A percentile compares a stretch with the other conserved stretches of the same genome.
These are phyloP conservation scores for Holothuria scabra DNA, from an alignment of 53 echinoderm and acorn worm genomes.

Conservation along the genomic window DNA sequence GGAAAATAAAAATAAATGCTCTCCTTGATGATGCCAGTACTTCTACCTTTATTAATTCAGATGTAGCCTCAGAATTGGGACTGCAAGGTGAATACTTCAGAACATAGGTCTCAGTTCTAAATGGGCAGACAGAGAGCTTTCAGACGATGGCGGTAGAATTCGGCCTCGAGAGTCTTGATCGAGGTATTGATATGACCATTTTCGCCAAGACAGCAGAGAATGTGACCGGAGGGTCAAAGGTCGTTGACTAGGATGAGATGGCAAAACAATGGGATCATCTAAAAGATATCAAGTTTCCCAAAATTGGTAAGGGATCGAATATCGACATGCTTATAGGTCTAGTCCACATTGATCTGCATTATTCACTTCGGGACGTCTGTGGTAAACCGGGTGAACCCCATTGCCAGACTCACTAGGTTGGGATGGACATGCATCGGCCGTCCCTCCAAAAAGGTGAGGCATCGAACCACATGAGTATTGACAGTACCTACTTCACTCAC, in stretches of 20 bases:
- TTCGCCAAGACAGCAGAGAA: neutral
- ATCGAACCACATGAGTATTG: neutral
- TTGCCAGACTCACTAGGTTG: neutral
- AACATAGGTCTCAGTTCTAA: slow-evolving; percentile 6
- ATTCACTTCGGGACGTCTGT: slow-evolving; percentile 32
- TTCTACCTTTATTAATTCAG: slow-evolving; percentile 21
- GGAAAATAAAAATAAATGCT: too few species aligned
- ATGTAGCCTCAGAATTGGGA: slow-evolving; percentile 43
- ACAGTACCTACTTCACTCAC: slow-evolving; percentile 28
- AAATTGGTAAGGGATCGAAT: slow-evolving; percentile 33
- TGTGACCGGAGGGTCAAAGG: neutral
- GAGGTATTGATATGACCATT: neutral
- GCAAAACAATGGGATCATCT: slow-evolving; percentile 6
- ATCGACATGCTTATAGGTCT: slow-evolving; percentile 32
- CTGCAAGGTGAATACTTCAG: neutral
- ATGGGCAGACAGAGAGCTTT: slow-evolving; percentile 29
- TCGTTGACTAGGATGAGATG: neutral
- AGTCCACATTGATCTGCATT: slow-evolving; percentile 25
- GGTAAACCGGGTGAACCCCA: slow-evolving; percentile 46
- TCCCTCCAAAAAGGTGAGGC: neutral
- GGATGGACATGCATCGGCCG: too few species aligned
- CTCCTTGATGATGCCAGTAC: slow-evolving; percentile 6
- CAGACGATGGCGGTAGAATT: slow-evolving; percentile 25
- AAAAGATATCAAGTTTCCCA: slow-evolving; percentile 36
- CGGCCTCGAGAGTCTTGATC: slow-evolving; percentile 36